Evolutionary conservation across 2,888 invertebrate genomes (phyloP).

Genomic region (Baccha elongata): DNA sequence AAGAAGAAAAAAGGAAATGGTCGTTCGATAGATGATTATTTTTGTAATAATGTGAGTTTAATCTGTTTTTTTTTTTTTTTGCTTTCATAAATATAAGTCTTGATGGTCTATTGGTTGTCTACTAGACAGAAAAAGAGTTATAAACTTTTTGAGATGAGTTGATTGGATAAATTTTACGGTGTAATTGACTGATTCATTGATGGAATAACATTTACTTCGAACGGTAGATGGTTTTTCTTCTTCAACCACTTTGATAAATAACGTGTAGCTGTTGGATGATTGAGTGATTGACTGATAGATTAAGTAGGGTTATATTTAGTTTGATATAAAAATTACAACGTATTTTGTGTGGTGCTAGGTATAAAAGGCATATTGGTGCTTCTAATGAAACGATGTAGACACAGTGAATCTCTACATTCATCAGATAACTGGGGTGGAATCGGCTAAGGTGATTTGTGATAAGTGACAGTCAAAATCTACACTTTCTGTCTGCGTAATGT

Average conservation of each 20-base stretch:
- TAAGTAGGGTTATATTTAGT: slow-evolving; percentile 8
- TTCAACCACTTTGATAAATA: slow-evolving; percentile 61
- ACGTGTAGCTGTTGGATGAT: slow-evolving; percentile 41
- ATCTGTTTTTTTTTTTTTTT: no score
- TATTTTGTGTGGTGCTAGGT: no score
- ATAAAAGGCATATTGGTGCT: no score
- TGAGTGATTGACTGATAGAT: slow-evolving; percentile 5
- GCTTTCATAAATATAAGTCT: neutral
- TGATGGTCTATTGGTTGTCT: neutral
- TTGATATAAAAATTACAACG: slow-evolving; percentile 42
- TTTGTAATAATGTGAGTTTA: no score
- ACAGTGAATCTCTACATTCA: no score
- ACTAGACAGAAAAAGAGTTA: neutral
- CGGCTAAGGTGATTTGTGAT: slow-evolving; percentile 17
- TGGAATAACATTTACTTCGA: slow-evolving; percentile 16
- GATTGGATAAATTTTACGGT: slow-evolving; percentile 30
- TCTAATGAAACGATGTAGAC: no score
- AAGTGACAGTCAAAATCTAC: no score
- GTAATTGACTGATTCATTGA: slow-evolving; percentile 36
- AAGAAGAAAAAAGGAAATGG: neutral
- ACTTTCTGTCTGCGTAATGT: no score
- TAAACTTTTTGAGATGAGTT: slow-evolving; percentile 10
- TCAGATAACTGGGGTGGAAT: no score
- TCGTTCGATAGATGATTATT: slow-evolving; percentile 30
- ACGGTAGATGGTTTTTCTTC: slow-evolving; percentile 49